phyloP scores from a whole-genome alignment of 1,140 invertebrate genomes.

The Drosophila dunni region DNA sequence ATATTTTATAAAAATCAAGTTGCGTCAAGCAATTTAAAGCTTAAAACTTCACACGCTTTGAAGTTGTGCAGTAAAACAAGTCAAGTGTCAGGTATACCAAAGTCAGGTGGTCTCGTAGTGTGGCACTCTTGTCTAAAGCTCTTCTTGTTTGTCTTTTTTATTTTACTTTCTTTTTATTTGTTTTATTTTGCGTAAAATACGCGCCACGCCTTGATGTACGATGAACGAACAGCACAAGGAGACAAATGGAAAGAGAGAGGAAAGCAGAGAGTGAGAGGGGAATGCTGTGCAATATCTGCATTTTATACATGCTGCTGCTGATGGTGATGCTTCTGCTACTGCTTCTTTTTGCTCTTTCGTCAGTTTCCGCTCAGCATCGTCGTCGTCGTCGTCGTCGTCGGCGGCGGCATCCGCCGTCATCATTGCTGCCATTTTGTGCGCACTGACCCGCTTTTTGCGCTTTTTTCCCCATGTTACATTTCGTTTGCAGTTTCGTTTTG shows the following conservation, averaged over 20 bases:
- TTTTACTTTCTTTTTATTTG: constrained; percentile 43
- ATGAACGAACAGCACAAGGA: constrained; percentile 1
- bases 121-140: neutral
- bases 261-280: no score
- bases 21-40: no score
- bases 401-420: constrained; percentile 69
- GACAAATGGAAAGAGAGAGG: neutral
- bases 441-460: constrained; percentile 77
- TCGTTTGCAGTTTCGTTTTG: constrained; percentile 63
- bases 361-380: constrained; percentile 59
- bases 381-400: constrained; percentile 47
- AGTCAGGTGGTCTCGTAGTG: no score
- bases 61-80: no score
- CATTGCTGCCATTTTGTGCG: constrained; percentile 78
- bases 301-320: constrained; percentile 55
- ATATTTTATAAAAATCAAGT: no score
- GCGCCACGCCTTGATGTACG: constrained; percentile 46
- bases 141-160: constrained; percentile 25
- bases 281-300: constrained; percentile 72
- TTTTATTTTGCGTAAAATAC: constrained; percentile 75
- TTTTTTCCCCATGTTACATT: constrained; percentile 75
- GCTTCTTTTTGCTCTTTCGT: constrained; percentile 58
- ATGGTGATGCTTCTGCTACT: constrained; percentile 4
- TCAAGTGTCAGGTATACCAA: no score
- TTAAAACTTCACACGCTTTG: no score